Conservation (phyloP, 2,797 vertebrate genomes). For the Tenualosa thibaudeaui region DNA sequence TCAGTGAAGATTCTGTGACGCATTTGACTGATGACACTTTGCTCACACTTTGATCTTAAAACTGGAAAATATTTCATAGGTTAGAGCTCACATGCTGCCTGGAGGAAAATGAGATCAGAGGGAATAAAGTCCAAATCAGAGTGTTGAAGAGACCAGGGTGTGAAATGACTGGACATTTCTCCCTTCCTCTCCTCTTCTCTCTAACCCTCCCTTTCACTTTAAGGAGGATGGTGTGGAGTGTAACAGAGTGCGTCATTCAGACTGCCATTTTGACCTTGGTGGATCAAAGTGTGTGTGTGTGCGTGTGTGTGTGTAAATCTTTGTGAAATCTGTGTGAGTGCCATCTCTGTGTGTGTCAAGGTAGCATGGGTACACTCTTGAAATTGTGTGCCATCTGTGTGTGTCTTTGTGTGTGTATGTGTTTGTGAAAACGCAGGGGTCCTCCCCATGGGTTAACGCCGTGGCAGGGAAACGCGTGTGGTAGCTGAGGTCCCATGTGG, state of each 20-base stretch:
- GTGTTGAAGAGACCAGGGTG: background rate
- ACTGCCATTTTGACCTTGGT: constrained; percentile 19
- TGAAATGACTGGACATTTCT: background rate
- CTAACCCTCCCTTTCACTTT: background rate
- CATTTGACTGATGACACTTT: constrained; percentile 5
- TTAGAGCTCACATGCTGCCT: constrained; percentile 7
- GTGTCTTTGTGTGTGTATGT: constrained; percentile 12
- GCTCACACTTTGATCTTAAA: constrained; percentile 36
- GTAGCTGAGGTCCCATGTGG: constrained; percentile 17
- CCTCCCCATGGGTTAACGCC: background rate
- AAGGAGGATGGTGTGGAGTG: background rate
- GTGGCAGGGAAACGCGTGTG: background rate
- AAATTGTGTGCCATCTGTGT: background rate
- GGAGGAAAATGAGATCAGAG: constrained; percentile 19
- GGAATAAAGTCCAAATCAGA: background rate
- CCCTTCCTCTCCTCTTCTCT: background rate
- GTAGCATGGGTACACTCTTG: background rate
- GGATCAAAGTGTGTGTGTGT: background rate
- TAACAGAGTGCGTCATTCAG: constrained; percentile 2
- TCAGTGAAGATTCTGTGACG: background rate
- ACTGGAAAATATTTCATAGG: constrained; percentile 28
- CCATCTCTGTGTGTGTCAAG: background rate
- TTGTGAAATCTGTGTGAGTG: background rate
- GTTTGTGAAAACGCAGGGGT: background rate
- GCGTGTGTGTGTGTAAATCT: constrained; percentile 5